phyloP scores from a whole-genome alignment of 2,797 vertebrate species.

The Lacerta bilineata region DNA sequence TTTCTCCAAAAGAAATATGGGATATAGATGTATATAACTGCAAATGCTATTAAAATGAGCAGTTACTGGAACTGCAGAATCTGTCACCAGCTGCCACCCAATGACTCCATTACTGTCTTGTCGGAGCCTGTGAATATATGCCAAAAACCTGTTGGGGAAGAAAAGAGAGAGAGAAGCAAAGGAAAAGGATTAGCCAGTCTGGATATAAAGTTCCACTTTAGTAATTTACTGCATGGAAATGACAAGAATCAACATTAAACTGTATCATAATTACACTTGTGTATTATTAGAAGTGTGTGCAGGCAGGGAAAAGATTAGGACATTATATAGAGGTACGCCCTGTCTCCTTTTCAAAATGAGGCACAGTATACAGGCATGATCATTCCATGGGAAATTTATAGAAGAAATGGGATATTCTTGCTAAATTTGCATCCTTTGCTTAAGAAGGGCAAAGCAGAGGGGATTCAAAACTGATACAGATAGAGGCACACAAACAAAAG shows the following conservation, averaged over 20 bases:
- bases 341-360: background rate
- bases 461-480: accelerated
- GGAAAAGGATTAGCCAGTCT: conserved; percentile 62
- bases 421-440: background rate
- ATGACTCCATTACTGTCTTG: conserved; percentile 63
- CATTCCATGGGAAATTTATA: background rate
- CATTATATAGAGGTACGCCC: background rate
- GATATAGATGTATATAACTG: conserved; percentile 77
- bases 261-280: conserved; percentile 11
- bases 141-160: conserved; percentile 72
- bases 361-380: background rate
- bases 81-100: conserved; percentile 75
- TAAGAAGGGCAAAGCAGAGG: background rate
- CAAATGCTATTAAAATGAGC: conserved; percentile 67
- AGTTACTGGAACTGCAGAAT: conserved; percentile 59
- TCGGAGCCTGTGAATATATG: conserved; percentile 69
- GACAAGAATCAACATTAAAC: background rate
- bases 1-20: conserved; percentile 76
- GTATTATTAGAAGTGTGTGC: background rate
- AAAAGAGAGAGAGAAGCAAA: conserved; percentile 51
- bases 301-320: background rate
- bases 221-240: conserved; percentile 56
- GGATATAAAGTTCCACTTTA: conserved; percentile 33
- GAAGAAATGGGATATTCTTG: background rate
- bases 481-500: background rate